Evolutionary conservation across 2,888 invertebrate genomes (phyloP).

Genomic region (Antheraea assamensis): DNA sequence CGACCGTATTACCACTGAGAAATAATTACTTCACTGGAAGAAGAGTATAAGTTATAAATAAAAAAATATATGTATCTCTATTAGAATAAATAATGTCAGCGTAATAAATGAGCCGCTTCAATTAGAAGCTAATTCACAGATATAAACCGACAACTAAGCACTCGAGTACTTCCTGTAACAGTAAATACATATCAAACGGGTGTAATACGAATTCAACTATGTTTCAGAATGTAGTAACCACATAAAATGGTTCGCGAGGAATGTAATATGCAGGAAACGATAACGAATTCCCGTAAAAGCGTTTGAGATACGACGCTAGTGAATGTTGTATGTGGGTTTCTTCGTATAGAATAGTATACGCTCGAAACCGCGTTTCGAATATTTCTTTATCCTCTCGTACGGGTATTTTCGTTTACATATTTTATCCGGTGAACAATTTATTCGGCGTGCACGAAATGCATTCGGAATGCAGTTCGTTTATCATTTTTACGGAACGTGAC

Average conservation of each 20-base stretch:
- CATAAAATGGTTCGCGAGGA: constrained; percentile 23
- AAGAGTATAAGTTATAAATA: no score
- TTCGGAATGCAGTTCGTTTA: constrained; percentile 9
- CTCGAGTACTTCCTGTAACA: neutral
- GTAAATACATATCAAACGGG: neutral
- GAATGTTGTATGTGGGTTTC: constrained; percentile 41
- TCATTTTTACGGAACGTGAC: neutral
- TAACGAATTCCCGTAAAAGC: constrained; percentile 33
- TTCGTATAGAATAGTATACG: constrained; percentile 24
- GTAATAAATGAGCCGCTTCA: neutral
- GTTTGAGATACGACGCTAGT: constrained; percentile 34
- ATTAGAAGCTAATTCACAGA: neutral
- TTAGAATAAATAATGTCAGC: neutral
- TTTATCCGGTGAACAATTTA: constrained; percentile 15
- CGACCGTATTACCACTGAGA: no score
- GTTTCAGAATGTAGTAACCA: constrained; percentile 31
- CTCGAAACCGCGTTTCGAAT: neutral
- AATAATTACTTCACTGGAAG: no score
- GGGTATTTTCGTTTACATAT: constrained; percentile 25
- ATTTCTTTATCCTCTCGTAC: neutral
- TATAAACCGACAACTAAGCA: neutral
- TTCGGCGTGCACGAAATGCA: constrained; percentile 1
- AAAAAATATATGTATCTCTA: no score
- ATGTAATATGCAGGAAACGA: constrained; percentile 23
- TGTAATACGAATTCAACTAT: constrained; percentile 21